Evolutionary conservation across 2,113 vertebrate species (phyloP).

Genomic region (Recurvirostra avosetta): DNA sequence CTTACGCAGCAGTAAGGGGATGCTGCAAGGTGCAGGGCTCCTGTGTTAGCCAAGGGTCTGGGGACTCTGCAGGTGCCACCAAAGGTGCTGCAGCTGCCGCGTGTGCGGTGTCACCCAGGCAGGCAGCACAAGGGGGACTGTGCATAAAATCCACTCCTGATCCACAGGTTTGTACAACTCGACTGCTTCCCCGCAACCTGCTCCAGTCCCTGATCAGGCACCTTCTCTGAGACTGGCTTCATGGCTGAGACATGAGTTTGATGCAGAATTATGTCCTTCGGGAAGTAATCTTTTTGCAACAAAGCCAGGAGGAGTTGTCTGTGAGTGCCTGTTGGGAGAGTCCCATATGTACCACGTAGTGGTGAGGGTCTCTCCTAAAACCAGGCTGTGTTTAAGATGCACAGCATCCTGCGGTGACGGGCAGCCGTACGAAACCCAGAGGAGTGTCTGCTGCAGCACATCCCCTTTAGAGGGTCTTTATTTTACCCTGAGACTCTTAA

Average conservation of each 20-base stretch:
- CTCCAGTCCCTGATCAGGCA: fast-evolving
- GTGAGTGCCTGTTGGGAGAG: not conserved
- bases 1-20: fast-evolving
- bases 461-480: not conserved
- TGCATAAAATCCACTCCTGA: not conserved
- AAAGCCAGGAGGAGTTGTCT: not conserved
- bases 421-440: fast-evolving
- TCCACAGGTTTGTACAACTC: not conserved
- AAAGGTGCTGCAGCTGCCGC: not conserved
- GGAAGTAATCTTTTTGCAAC: not conserved
- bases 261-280: not conserved
- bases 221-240: not conserved
- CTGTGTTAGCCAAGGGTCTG: not conserved
- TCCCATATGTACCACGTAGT: fast-evolving
- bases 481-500: not conserved
- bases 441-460: not conserved
- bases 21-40: not conserved
- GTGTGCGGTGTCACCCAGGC: not conserved
- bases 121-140: not conserved
- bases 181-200: not conserved
- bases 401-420: not conserved
- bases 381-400: not conserved
- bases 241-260: fast-evolving
- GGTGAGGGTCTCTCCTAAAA: not conserved
- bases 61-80: not conserved